Conservation (phyloP, 2,888 invertebrate genomes). For the Rambutsinella grinnellia region DNA sequence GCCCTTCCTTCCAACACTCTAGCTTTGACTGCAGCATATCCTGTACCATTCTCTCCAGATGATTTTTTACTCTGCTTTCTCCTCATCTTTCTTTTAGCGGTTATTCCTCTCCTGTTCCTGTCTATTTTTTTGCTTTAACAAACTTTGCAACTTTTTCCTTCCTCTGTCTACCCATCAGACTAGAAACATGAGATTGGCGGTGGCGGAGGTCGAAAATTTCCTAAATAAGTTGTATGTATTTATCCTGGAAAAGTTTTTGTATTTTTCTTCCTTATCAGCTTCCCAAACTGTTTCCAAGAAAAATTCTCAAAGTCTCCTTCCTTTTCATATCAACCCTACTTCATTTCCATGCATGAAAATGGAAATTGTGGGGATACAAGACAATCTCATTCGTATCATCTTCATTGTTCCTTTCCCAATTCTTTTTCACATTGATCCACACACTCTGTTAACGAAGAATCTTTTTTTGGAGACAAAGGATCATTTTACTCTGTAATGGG, state of each 20-base stretch:
- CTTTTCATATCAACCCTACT: not conserved
- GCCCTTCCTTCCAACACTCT: too few species aligned
- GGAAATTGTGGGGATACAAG: conserved; percentile 12
- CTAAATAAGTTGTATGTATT: not conserved
- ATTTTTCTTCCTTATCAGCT: not conserved
- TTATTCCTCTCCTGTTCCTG: too few species aligned
- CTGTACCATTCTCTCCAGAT: too few species aligned
- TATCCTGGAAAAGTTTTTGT: too few species aligned
- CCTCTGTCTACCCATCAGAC: not conserved
- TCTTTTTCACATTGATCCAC: conserved; percentile 7
- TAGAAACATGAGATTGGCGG: not conserved
- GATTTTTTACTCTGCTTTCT: too few species aligned
- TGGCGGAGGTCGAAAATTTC: not conserved
- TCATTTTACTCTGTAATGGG: conserved; percentile 39
- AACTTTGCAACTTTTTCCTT: too few species aligned
- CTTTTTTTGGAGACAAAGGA: conserved; percentile 12
- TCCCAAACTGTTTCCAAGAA: too few species aligned
- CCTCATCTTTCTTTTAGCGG: too few species aligned
- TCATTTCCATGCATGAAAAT: conserved; percentile 32
- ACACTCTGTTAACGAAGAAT: too few species aligned
- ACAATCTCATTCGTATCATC: conserved; percentile 24
- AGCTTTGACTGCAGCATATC: too few species aligned
- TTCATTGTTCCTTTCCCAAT: not conserved
- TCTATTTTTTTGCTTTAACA: too few species aligned
- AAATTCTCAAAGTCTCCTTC: conserved; percentile 9